phyloP scores from a whole-genome alignment of 2,113 vertebrate species.

The Vulpes lagopus region DNA sequence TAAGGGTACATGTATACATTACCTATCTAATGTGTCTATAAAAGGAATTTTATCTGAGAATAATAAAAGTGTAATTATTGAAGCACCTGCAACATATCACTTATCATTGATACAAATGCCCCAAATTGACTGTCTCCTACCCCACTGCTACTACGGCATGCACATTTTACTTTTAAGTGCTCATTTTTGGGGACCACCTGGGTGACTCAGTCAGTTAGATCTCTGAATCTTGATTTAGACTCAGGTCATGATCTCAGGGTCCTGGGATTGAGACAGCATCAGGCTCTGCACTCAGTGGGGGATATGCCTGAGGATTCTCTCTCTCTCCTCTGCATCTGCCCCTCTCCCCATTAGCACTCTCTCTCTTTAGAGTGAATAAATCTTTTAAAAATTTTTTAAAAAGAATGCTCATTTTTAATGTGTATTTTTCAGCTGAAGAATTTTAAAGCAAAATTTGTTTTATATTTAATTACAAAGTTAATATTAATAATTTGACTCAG shows the following conservation, averaged over 20 bases:
- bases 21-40: neutral
- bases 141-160: neutral
- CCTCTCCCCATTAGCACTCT: neutral
- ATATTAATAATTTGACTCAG: neutral
- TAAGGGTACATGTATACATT: neutral
- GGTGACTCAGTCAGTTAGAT: neutral
- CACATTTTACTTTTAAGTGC: conserved; percentile 8
- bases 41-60: neutral
- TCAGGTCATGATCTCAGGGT: neutral
- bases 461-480: neutral
- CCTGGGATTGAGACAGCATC: neutral
- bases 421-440: neutral
- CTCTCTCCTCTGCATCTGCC: neutral
- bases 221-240: neutral
- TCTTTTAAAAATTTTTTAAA: neutral
- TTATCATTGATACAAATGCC: neutral
- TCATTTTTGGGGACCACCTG: neutral
- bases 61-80: neutral
- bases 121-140: neutral
- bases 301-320: neutral
- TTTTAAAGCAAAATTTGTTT: neutral
- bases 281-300: neutral
- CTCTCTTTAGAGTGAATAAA: neutral
- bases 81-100: neutral
- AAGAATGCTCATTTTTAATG: neutral